Conservation (phyloP, 2,797 vertebrate species). For the Pseudopleuronectes americanus region DNA sequence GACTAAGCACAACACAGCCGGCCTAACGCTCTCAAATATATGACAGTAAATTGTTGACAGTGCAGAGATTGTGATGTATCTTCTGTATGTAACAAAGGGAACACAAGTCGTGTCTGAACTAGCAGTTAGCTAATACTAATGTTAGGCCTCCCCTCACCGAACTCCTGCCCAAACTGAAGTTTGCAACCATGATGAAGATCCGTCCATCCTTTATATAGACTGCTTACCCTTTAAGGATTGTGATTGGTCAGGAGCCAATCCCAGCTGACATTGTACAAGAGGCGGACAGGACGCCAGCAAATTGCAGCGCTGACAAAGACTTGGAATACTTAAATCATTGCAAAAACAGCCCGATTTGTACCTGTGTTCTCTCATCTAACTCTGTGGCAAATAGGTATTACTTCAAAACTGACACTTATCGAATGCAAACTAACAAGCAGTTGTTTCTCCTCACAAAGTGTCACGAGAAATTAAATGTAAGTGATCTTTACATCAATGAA, state of each 20-base stretch:
- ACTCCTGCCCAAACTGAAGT: neutral
- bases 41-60: no score
- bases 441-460: neutral
- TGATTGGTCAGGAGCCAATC: no score
- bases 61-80: neutral
- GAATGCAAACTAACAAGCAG: conserved; percentile 6
- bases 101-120: neutral
- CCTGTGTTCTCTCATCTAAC: neutral
- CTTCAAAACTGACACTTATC: neutral
- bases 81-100: neutral
- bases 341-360: neutral
- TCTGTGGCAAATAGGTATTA: neutral
- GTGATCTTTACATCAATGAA: conserved; percentile 1
- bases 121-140: neutral
- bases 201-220: no score
- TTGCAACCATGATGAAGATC: neutral
- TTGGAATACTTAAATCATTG: neutral
- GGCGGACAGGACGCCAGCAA: no score
- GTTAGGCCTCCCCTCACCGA: neutral
- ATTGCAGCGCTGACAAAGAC: no score
- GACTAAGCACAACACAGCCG: no score
- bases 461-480: neutral
- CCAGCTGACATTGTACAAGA: no score
- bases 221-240: no score
- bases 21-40: no score